Evolutionary conservation across 1,140 invertebrate genomes (phyloP).

Genomic region (Cydia pomonella): DNA sequence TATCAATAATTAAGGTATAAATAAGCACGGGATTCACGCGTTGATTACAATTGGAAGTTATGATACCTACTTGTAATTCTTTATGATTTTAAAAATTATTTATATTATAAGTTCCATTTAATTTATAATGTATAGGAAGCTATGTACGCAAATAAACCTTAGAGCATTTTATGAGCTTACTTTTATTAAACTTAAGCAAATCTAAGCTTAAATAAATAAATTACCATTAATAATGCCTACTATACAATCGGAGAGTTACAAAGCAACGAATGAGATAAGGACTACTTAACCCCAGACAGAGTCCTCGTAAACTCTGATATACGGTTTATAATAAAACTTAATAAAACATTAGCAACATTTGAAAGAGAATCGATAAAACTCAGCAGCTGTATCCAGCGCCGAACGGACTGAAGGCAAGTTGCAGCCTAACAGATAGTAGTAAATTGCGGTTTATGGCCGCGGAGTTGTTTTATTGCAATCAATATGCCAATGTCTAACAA

Average conservation of each 20-base stretch:
- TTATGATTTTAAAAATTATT: too few species aligned
- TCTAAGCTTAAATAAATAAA: background rate
- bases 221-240: conserved; percentile 21
- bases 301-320: conserved; percentile 75
- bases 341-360: conserved; percentile 79
- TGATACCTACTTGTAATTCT: too few species aligned
- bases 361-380: conserved; percentile 74
- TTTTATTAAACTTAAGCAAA: background rate
- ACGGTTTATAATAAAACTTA: conserved; percentile 76
- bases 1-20: too few species aligned
- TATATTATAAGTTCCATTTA: too few species aligned
- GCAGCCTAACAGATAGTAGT: conserved; percentile 69
- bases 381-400: conserved; percentile 64
- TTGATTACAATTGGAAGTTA: too few species aligned
- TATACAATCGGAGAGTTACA: conserved; percentile 51
- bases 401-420: conserved; percentile 57
- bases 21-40: too few species aligned
- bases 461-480: conserved; percentile 67
- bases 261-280: conserved; percentile 72
- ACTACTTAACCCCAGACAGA: conserved; percentile 65
- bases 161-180: background rate
- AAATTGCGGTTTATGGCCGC: conserved; percentile 71
- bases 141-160: too few species aligned
- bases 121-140: too few species aligned
- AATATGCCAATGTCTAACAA: conserved; percentile 41